These are phyloP conservation scores for Spatulosminthurus flaviceps DNA, from an alignment of 2,888 invertebrate species.

Conservation along the genomic window DNA sequence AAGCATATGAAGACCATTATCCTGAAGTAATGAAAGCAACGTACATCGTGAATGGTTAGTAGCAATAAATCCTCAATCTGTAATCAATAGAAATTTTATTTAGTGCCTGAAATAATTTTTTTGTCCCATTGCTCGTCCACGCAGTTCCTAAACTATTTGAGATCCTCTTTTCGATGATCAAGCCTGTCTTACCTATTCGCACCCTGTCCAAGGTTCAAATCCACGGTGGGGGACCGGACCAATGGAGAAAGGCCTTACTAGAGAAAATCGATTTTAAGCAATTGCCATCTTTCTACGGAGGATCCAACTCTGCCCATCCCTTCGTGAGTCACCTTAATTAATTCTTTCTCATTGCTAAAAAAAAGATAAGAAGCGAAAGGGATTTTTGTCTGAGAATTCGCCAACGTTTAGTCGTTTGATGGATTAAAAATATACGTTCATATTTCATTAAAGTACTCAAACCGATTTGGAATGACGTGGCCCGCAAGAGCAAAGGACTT, in stretches of 20 bases:
- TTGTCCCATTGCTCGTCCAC: too few relatives aligned
- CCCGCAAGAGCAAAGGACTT: too few relatives aligned
- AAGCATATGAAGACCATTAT: neutral
- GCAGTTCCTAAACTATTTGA: constrained; percentile 21
- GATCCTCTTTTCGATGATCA: constrained; percentile 1
- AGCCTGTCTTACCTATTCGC: neutral
- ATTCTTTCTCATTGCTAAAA: too few relatives aligned
- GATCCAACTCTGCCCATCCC: constrained; percentile 27
- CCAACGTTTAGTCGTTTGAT: too few relatives aligned
- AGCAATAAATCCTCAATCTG: too few relatives aligned
- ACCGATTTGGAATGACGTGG: too few relatives aligned
- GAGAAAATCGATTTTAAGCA: neutral
- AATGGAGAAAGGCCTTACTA: constrained; percentile 1
- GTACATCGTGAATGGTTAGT: neutral
- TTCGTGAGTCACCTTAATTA: neutral
- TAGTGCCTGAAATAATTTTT: too few relatives aligned
- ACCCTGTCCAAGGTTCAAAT: constrained; percentile 23
- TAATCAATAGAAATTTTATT: too few relatives aligned
- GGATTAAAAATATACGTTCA: too few relatives aligned
- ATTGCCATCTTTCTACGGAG: constrained; percentile 23
- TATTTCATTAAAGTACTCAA: too few relatives aligned
- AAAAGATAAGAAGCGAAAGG: too few relatives aligned
- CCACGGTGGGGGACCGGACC: neutral
- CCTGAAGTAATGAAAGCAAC: constrained; percentile 34
- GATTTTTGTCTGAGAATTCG: too few relatives aligned